Conservation (phyloP, 2,113 vertebrate species). For the Paradoxurus hermaphroditus region DNA sequence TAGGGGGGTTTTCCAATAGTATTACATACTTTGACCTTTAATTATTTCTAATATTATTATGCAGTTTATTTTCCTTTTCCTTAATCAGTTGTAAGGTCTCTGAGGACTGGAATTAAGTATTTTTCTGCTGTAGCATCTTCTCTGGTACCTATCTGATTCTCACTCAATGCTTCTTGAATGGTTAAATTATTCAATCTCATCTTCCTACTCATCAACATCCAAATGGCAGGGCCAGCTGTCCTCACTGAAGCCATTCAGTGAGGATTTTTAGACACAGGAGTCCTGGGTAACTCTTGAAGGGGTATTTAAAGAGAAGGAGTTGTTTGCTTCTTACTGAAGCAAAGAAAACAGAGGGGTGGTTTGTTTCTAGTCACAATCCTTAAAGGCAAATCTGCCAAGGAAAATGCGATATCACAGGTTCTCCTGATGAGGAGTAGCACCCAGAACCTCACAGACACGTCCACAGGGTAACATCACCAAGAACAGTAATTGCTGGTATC, state of each 20-base stretch:
- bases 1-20: not conserved
- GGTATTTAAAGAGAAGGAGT: not conserved
- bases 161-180: not conserved
- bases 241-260: not conserved
- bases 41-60: not conserved
- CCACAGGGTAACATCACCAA: not conserved
- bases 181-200: not conserved
- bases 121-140: not conserved
- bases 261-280: not conserved
- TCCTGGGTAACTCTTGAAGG: not conserved
- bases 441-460: not conserved
- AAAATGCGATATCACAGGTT: not conserved
- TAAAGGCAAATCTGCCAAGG: not conserved
- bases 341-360: not conserved
- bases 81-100: not conserved
- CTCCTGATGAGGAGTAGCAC: fast-evolving
- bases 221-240: not conserved
- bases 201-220: not conserved
- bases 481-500: no score
- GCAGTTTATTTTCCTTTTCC: not conserved
- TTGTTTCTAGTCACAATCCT: not conserved
- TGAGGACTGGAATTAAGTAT: no score
- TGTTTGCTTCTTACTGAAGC: not conserved
- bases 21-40: not conserved
- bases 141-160: not conserved